Evolutionary conservation across 92 coral and sea anemone species (phyloP), one percentile per base, ranked within the genome.

Genomic region (Nematostella vectensis): DNA sequence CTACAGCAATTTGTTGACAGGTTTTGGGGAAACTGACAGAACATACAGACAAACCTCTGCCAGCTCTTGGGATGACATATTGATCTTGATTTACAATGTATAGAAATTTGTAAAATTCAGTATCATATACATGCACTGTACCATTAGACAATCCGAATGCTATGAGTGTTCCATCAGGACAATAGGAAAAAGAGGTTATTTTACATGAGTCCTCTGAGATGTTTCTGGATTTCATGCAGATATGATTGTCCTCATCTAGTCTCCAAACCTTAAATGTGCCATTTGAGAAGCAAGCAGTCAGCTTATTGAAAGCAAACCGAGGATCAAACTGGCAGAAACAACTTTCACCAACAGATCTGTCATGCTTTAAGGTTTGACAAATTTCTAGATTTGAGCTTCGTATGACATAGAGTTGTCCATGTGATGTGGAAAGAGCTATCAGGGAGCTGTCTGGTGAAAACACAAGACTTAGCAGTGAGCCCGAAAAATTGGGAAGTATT

Each of bases 1-100:
- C 96, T 17, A 83, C 78, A 0, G 94, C 94, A 13, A 88, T 43
- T 50, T 88, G 87, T 18, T 83, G 87, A 24, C 96, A 88, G 25
- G 87, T 83, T 59, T 59, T 83, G 33, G 94, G 20, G 61, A 88
- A 82, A 31, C 91, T 83, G 22, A 88, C 69, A 17, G 96, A 88
- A 19, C 78, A 83, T 0, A 75, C 71, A 19, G 48, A 50, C 27
- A 66, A 24, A 3, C 22, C 26, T 18, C 18, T 27, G 11, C 28
- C 22, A 2, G 27, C 47, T 29, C 61, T 48, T 49, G 66, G 17
- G 13, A 30, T 39, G 12, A 40, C 27, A 1, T 56, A 56, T 17
- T 29, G 66, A 3, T n/a, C 19, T 18, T 70, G 62, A 30, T 57
- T 23, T n/a, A 87, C 33, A 33, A 71, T 74, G 59, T 77, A 54